These are phyloP conservation scores for Scalopus aquaticus DNA, from an alignment of 2,113 vertebrate species.

Conservation along the genomic window DNA sequence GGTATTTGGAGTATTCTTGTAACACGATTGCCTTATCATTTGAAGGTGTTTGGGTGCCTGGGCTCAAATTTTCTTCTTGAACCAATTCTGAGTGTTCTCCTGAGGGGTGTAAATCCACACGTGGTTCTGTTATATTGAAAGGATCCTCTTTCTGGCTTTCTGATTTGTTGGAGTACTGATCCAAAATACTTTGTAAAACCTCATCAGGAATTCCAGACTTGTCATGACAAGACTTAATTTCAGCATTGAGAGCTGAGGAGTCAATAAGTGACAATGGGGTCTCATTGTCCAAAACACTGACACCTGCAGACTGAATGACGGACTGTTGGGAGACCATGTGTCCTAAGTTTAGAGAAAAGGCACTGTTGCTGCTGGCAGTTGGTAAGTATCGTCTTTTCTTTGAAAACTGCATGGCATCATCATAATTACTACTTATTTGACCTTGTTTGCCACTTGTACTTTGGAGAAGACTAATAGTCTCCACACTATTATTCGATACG, in stretches of 20 bases:
- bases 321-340: slow-evolving; percentile 94
- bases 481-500: slow-evolving; percentile 86
- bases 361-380: slow-evolving; percentile 92
- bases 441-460: slow-evolving; percentile 90
- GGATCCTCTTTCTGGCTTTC: slow-evolving; percentile 96
- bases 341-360: slow-evolving; percentile 93
- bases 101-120: slow-evolving; percentile 94
- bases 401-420: slow-evolving; percentile 99
- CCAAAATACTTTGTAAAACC: slow-evolving; percentile 97
- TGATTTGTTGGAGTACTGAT: slow-evolving; percentile 97
- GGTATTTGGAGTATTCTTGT: slow-evolving; percentile 99
- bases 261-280: slow-evolving; percentile 95
- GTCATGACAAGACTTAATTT: slow-evolving; percentile 95
- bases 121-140: slow-evolving; percentile 94
- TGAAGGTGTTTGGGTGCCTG: slow-evolving; percentile 89
- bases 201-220: slow-evolving; percentile 99
- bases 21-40: slow-evolving; percentile 95
- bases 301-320: slow-evolving; percentile 94
- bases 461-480: slow-evolving; percentile 93
- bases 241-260: slow-evolving; percentile 90
- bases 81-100: slow-evolving; percentile 93
- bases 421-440: slow-evolving; percentile 95
- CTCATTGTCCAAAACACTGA: slow-evolving; percentile 93
- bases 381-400: slow-evolving; percentile 99
- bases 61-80: slow-evolving; percentile 89